Percentiles rank a stretch among this genome's conserved stretches.
Conservation (phyloP, 2,113 vertebrate genomes). For the Ailurus styani region DNA sequence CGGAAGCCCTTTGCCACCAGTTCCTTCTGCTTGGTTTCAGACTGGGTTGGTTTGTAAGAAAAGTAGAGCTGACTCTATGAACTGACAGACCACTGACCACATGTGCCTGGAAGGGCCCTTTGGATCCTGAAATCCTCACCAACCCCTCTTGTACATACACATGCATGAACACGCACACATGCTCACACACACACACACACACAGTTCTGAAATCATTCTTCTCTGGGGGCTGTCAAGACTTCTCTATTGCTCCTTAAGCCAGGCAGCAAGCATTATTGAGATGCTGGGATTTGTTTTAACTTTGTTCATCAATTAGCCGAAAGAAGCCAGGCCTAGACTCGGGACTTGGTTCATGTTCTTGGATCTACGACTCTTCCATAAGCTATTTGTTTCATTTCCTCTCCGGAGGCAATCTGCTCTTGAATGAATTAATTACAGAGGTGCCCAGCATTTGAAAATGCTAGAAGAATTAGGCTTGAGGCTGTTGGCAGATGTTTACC, state of each 20-base stretch:
- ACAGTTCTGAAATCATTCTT: neutral
- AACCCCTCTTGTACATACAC: no score
- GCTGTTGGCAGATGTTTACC: conserved; percentile 4
- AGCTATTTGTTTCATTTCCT: conserved; percentile 5
- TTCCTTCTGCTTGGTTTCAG: neutral
- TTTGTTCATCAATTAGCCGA: neutral
- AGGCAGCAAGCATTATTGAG: neutral
- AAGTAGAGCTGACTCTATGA: neutral
- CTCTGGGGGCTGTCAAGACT: neutral
- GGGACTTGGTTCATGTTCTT: neutral
- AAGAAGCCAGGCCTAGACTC: neutral
- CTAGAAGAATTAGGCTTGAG: conserved; percentile 18
- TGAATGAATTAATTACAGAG: conserved; percentile 41
- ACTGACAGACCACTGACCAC: neutral
- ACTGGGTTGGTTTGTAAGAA: neutral
- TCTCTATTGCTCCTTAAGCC: neutral
- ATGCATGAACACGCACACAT: no score
- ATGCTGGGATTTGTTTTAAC: neutral
- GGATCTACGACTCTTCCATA: neutral
- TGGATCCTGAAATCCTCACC: neutral
- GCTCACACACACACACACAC: neutral
- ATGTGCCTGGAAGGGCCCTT: neutral
- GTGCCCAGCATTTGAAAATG: conserved; percentile 26
- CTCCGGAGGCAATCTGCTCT: neutral
- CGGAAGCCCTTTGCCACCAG: neutral